Evolutionary conservation across 2,113 vertebrate genomes (phyloP).

Genomic region (Aythya baeri): DNA sequence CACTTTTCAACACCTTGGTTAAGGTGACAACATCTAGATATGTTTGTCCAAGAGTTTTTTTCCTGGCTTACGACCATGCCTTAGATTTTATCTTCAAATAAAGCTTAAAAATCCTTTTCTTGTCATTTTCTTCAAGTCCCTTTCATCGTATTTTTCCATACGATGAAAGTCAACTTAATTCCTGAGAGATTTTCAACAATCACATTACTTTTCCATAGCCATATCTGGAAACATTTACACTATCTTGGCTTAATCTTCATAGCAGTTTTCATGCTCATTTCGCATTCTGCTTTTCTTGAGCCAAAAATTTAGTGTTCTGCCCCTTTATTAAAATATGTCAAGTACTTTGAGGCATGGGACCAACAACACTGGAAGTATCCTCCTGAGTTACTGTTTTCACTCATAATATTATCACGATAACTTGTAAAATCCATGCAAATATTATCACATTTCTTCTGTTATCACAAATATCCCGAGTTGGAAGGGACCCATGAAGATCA

Average conservation of each 20-base stretch:
- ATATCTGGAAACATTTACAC: background rate
- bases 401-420: background rate
- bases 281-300: background rate
- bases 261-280: background rate
- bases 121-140: background rate
- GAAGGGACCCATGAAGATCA: background rate
- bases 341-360: background rate
- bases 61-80: background rate
- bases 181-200: slow-evolving; percentile 20
- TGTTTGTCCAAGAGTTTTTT: background rate
- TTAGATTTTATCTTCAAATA: slow-evolving; percentile 27
- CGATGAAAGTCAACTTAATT: slow-evolving; percentile 16
- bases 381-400: background rate
- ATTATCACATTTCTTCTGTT: background rate
- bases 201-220: background rate
- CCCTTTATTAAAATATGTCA: slow-evolving; percentile 3
- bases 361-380: slow-evolving; percentile 14
- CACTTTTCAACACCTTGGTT: background rate
- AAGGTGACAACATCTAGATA: background rate
- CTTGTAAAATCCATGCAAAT: background rate
- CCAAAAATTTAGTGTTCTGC: slow-evolving; percentile 8
- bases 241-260: background rate
- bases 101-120: background rate
- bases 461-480: background rate
- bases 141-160: slow-evolving; percentile 6